A percentile compares a stretch with the other conserved stretches of the same genome.
These are phyloP conservation scores for Okapia johnstoni DNA, from an alignment of 2,113 vertebrate species.

Conservation along the genomic window DNA sequence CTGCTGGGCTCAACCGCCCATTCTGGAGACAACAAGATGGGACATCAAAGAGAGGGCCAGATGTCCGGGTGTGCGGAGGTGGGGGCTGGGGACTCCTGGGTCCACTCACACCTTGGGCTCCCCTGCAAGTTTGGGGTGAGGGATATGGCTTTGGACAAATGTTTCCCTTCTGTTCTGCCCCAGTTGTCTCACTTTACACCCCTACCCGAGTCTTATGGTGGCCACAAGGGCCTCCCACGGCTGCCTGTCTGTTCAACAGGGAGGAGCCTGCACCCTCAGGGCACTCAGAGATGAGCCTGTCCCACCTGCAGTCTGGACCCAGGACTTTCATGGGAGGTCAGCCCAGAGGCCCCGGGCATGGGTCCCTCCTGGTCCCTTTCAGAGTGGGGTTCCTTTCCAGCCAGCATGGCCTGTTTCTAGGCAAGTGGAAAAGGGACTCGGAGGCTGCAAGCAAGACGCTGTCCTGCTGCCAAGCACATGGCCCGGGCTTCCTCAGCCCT, in stretches of 20 bases:
- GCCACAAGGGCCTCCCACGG: background rate
- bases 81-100: background rate
- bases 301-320: background rate
- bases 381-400: background rate
- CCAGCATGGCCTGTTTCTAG: background rate
- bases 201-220: background rate
- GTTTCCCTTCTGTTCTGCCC: background rate
- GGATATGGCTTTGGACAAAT: background rate
- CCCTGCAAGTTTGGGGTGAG: background rate
- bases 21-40: background rate
- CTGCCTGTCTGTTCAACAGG: background rate
- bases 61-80: background rate
- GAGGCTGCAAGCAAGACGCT: background rate
- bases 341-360: background rate
- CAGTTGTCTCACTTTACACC: background rate
- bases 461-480: background rate
- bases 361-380: background rate
- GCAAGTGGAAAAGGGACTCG: background rate
- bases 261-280: background rate
- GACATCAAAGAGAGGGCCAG: background rate
- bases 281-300: background rate
- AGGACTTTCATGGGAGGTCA: background rate
- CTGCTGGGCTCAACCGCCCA: background rate
- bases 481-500: background rate
- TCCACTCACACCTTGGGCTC: background rate